A percentile compares a stretch with the other conserved stretches of the same genome.
These are phyloP conservation scores for Hypena proboscidalis DNA, from an alignment of 2,888 invertebrate species.

Conservation along the genomic window DNA sequence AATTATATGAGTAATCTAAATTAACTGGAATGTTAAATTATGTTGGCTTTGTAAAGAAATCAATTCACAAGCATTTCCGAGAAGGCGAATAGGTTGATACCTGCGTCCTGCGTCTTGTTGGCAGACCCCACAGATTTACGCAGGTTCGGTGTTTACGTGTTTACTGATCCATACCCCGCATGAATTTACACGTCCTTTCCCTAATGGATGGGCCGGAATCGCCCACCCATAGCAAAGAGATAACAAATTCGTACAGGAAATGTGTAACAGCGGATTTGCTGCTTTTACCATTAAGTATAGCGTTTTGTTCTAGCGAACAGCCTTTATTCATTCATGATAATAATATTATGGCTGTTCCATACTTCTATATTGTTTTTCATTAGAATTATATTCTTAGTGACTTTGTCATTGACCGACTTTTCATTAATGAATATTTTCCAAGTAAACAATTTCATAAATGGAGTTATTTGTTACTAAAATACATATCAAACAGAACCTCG, in stretches of 20 bases:
- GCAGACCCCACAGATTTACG: constrained; percentile 34
- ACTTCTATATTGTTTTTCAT: too few species aligned
- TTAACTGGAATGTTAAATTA: constrained; percentile 11
- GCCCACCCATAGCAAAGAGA: constrained; percentile 17
- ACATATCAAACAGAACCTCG: too few species aligned
- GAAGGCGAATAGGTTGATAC: constrained; percentile 36
- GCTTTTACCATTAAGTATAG: constrained; percentile 9
- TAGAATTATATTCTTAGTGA: too few species aligned
- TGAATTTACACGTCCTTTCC: constrained; percentile 20
- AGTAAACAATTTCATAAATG: too few species aligned
- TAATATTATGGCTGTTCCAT: too few species aligned
- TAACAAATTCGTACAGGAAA: constrained; percentile 21
- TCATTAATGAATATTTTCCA: too few species aligned
- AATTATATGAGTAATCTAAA: constrained; percentile 22
- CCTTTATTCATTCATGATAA: background rate
- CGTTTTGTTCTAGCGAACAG: constrained; percentile 11
- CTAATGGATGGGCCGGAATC: constrained; percentile 8
- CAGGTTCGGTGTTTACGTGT: constrained; percentile 15
- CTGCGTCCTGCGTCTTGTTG: constrained; percentile 32
- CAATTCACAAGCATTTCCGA: constrained; percentile 30
- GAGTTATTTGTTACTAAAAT: too few species aligned
- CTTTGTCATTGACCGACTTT: too few species aligned
- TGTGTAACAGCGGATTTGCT: constrained; percentile 15
- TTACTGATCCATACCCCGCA: constrained; percentile 19
- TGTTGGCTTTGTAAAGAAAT: constrained; percentile 11